Conservation (phyloP, 2,797 vertebrate species). For the Benthosema pterotum region DNA sequence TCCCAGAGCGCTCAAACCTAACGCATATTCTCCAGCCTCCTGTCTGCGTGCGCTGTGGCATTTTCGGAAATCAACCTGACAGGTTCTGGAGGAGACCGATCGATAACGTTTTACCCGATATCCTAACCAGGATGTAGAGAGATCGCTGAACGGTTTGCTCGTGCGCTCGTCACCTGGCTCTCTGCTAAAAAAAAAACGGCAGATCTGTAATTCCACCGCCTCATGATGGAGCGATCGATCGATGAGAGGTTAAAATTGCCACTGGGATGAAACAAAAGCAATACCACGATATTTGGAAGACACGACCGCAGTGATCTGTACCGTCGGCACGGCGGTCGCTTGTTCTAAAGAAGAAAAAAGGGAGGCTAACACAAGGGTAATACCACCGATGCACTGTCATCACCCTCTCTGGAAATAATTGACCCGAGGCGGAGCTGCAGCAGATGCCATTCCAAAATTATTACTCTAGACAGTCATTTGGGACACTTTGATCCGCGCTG, state of each 20-base stretch:
- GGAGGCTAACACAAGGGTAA: no score
- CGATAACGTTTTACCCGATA: constrained; percentile 65
- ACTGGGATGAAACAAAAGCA: no score
- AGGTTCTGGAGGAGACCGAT: constrained; percentile 54
- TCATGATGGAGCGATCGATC: neutral
- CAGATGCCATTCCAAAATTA: constrained; percentile 14
- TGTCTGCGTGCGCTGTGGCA: constrained; percentile 36
- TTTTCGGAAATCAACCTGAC: constrained; percentile 33
- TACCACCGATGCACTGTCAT: no score
- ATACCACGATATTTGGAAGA: no score
- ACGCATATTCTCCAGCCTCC: constrained; percentile 43
- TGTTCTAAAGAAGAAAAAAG: no score
- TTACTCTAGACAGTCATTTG: constrained; percentile 14
- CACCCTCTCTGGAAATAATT: no score
- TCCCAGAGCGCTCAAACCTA: constrained; percentile 38
- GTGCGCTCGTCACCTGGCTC: constrained; percentile 23
- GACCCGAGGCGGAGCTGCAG: constrained; percentile 7
- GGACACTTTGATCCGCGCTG: neutral
- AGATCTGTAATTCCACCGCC: no score
- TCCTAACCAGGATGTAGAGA: constrained; percentile 42
- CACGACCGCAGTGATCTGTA: no score
- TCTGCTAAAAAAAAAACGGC: no score
- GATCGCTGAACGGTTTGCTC: constrained; percentile 45
- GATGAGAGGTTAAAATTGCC: no score
- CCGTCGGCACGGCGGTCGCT: no score